Conservation (phyloP, 2,888 invertebrate species). For the Agriopis marginaria region DNA sequence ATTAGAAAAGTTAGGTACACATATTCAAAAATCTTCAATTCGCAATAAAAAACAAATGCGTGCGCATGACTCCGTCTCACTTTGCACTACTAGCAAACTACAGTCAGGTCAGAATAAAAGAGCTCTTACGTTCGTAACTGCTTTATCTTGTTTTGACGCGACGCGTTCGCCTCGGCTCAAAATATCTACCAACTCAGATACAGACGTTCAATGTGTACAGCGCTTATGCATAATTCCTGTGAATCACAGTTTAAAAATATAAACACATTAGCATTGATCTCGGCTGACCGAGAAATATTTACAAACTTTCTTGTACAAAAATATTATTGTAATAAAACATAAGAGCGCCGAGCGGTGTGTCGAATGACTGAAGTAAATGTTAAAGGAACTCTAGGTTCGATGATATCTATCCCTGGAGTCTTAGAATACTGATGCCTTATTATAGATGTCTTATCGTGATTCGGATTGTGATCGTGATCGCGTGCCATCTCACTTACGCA, state of each 20-base stretch:
- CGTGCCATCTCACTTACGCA: no score
- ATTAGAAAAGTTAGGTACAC: no score
- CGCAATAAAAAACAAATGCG: no score
- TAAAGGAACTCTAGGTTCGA: no score
- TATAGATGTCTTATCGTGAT: no score
- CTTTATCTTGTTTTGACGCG: conserved; percentile 24
- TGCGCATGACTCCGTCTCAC: no score
- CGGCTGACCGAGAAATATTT: conserved; percentile 26
- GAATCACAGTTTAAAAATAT: conserved; percentile 49
- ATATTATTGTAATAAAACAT: conserved; percentile 40
- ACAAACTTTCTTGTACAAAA: conserved; percentile 26
- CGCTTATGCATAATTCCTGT: conserved; percentile 27
- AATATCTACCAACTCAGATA: conserved; percentile 39
- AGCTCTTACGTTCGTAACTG: neutral
- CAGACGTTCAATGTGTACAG: conserved; percentile 38
- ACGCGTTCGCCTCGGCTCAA: conserved; percentile 17
- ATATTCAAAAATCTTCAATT: no score
- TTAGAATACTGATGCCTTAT: no score
- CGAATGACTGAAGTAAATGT: no score
- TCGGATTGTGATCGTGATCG: no score
- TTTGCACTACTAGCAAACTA: neutral
- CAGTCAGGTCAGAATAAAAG: neutral
- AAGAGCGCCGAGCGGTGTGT: neutral
- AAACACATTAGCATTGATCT: conserved; percentile 43
- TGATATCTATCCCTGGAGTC: no score